Percentiles rank a stretch among this genome's conserved stretches.
phyloP scores from a whole-genome alignment of 2,113 vertebrate genomes.

The Ammodytes dubius region DNA sequence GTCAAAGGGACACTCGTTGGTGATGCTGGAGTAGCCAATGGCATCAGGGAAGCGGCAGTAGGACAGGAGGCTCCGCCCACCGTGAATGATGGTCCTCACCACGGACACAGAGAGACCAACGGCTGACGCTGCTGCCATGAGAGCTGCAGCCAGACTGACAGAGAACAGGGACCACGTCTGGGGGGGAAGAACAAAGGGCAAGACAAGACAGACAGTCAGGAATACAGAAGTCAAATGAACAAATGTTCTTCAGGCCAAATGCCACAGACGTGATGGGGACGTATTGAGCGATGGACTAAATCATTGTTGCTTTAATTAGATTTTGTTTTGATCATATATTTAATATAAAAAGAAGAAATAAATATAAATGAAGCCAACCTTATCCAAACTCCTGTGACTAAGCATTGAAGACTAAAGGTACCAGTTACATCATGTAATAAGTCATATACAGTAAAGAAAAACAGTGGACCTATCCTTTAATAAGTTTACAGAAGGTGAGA shows the following conservation, averaged over 20 bases:
- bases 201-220: background rate
- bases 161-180: slow-evolving; percentile 88
- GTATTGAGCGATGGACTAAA: background rate
- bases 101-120: slow-evolving; percentile 85
- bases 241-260: too few relatives aligned
- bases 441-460: background rate
- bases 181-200: background rate
- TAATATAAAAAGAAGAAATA: too few relatives aligned
- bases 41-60: slow-evolving; percentile 80
- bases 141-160: slow-evolving; percentile 79
- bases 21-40: slow-evolving; percentile 74
- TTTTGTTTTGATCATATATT: too few relatives aligned
- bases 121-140: slow-evolving; percentile 85
- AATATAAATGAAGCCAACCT: background rate
- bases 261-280: background rate
- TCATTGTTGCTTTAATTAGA: background rate
- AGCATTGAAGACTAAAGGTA: background rate
- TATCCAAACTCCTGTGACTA: background rate
- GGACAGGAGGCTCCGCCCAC: slow-evolving; percentile 86
- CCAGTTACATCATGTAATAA: background rate
- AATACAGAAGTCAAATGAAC: background rate
- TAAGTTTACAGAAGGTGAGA: slow-evolving; percentile 30
- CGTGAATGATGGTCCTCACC: slow-evolving; percentile 83
- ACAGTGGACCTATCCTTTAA: background rate
- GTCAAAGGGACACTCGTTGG: slow-evolving; percentile 91